Evolutionary conservation across 2,797 vertebrate genomes (phyloP), one percentile per base, ranked within the genome.

Genomic region (Amniataba percoides): DNA sequence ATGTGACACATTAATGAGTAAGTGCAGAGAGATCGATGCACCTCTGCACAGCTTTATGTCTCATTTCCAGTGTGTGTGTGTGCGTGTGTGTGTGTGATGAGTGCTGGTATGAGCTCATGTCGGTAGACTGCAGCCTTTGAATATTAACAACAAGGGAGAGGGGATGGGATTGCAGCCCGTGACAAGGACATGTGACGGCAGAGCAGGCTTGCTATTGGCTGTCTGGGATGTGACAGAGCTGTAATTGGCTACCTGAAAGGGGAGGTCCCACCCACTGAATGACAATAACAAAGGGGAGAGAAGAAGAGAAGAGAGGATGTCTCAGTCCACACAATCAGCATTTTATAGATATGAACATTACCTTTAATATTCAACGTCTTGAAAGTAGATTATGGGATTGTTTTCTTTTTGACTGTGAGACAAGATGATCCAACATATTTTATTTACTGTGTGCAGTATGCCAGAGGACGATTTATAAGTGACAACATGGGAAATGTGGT

Each of bases 101-200:
- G 74, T 52, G 68, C 58, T 51, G 45, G 45, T 66, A 79, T 92
- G 90, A 91, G 85, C 85, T 85, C 81, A 85, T 82, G 83, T 85
- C 77, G 23, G 57, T 34, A 40, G 62, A 87, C 90, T 90, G 92
- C 93, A 93, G 91, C 87, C 76, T 83, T 80, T 92, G 84, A 93
- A 93, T 94, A 94, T 92, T 90, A 92, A 94, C 83, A 86, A 87
- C 71, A 78, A 13, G 57, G 36, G 51, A 48, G 40, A 51, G 55
- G 39, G 77, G 78, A 25, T 40, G 69, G 77, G 77, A 49, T 14
- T 23, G 45, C 4, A 21, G 71, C 40, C 49, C 34, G 46, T 73
- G 59, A 69, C 18, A 3, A 0, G 7, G 34, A n/a, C 82, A 87
- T 45, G 78, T 89, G 88, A 85, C 82, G 15, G 40, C 60, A 46